A percentile compares a stretch with the other conserved stretches of the same genome.
These are phyloP conservation scores for Pherbina coryleti DNA, from an alignment of 2,888 invertebrate genomes.

Conservation along the genomic window DNA sequence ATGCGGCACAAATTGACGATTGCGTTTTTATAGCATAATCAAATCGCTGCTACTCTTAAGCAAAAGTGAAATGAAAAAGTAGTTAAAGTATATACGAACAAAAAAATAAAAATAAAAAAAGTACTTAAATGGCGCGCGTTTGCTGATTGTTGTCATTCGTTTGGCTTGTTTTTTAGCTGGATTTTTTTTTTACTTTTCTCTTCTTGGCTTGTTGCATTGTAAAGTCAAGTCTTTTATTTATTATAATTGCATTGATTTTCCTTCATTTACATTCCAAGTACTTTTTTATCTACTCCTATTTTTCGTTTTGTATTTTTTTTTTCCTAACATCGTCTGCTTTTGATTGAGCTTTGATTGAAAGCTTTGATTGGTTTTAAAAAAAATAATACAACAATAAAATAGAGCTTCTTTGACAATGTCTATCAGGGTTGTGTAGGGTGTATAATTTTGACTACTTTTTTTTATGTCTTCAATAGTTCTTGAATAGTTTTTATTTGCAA, in stretches of 20 bases:
- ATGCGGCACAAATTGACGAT: conserved; percentile 34
- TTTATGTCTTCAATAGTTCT: too few relatives aligned
- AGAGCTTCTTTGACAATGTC: too few relatives aligned
- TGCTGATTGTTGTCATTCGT: conserved; percentile 14
- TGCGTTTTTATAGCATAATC: conserved; percentile 38
- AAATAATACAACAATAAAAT: not conserved
- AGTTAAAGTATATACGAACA: too few relatives aligned
- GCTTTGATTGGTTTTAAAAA: conserved; percentile 9
- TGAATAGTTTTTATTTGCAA: too few relatives aligned
- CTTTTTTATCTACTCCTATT: conserved; percentile 7
- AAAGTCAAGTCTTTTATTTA: conserved; percentile 6
- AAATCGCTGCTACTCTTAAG: conserved; percentile 15
- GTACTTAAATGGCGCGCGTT: not conserved
- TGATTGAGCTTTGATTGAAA: conserved; percentile 44
- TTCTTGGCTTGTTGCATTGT: not conserved
- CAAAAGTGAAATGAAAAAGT: not conserved
- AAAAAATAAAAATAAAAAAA: not conserved
- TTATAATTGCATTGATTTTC: conserved; percentile 44
- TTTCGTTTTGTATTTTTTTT: conserved; percentile 25
- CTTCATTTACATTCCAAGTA: conserved; percentile 7
- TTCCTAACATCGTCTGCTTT: conserved; percentile 38
- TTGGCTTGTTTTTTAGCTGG: not conserved
- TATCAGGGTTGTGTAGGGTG: too few relatives aligned
- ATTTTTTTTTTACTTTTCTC: conserved; percentile 9
- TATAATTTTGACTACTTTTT: too few relatives aligned